phyloP scores from a whole-genome alignment of 2,797 vertebrate species.

The Pseudochromis fuscus region DNA sequence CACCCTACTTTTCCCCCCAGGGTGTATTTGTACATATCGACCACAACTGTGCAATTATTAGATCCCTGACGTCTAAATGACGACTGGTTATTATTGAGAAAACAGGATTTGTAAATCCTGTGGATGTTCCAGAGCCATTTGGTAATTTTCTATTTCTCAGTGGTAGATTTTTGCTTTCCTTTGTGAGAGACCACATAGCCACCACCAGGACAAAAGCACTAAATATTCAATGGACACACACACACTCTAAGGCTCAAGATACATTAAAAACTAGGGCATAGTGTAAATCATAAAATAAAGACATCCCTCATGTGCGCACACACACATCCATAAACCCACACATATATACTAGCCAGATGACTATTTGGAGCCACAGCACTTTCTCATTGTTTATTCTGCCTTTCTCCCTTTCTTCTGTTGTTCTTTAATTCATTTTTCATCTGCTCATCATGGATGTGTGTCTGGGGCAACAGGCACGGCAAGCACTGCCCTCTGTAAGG shows the following conservation, averaged over 20 bases:
- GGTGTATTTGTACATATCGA: too few relatives aligned
- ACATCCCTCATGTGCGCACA: constrained; percentile 45
- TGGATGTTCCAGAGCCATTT: neutral
- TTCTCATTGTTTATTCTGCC: constrained; percentile 81
- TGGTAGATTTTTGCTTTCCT: neutral
- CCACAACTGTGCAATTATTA: too few relatives aligned
- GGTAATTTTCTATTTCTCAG: constrained; percentile 11
- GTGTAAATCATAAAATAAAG: constrained; percentile 72
- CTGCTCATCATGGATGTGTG: constrained; percentile 77
- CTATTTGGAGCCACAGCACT: constrained; percentile 72
- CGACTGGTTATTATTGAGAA: too few relatives aligned
- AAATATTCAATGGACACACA: constrained; percentile 68
- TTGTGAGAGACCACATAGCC: constrained; percentile 12
- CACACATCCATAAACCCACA: constrained; percentile 41
- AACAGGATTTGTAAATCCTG: neutral
- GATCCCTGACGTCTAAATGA: too few relatives aligned
- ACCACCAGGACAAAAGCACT: constrained; percentile 39
- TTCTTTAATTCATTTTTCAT: constrained; percentile 90
- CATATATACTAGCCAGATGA: constrained; percentile 58
- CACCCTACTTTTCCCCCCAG: too few relatives aligned
- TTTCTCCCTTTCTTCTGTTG: constrained; percentile 78
- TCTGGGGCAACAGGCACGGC: constrained; percentile 77
- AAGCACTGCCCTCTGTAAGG: constrained; percentile 80
- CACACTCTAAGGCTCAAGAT: constrained; percentile 40
- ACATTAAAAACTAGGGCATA: constrained; percentile 54